Base-by-base conservation (phyloP, 2,888 invertebrate species). In the Electrophaes corylata region DNA sequence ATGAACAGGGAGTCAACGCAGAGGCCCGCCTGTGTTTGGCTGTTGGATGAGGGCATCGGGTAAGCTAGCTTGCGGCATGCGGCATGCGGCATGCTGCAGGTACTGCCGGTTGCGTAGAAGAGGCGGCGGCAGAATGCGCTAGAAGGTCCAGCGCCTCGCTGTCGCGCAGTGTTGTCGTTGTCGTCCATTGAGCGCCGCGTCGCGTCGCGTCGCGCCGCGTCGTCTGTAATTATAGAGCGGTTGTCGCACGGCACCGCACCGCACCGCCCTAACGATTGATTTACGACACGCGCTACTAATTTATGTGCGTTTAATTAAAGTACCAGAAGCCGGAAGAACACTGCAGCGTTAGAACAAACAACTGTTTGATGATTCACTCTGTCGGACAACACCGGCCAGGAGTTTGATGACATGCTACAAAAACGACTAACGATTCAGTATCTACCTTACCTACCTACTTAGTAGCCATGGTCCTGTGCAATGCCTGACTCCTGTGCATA, bases 221-320 rank as follows among this genome's bases (percentile, higher is more conserved):
- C n/a, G n/a, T n/a, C n/a, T n/a, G 26, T 70, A 71, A 71, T 71
- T 64, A 73, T 75, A 73, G 72, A 65, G 47, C 56, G 67, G 60
- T 50, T 48, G 56, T 61, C 65, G 66, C 61, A 54, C 60, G 57
- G 66, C 66, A 59, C 61, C 56, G 67, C 66, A 59, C 61, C 56
- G 67, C 66, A 59, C 63, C 61, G 60, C 60, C 70, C 65, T 71
- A 81, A 67, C 79, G 88, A 88, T 78, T 88, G 88, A 88, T 88
- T 87, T 88, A 88, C 78, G 75, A 75, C 64, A 62, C 61, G 55
- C 52, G 54, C 52, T 53, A 60, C 75, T 88, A 82, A 88, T 88
- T 86, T 86, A 87, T 86, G 83, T 76, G 64, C 76, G 86, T 87
- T 86, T 88, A 88, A 88, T 89, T 89, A 87, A 88, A 89, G 88